Evolutionary conservation across 2,888 invertebrate species (phyloP).

Genomic region (Anodontia alba): DNA sequence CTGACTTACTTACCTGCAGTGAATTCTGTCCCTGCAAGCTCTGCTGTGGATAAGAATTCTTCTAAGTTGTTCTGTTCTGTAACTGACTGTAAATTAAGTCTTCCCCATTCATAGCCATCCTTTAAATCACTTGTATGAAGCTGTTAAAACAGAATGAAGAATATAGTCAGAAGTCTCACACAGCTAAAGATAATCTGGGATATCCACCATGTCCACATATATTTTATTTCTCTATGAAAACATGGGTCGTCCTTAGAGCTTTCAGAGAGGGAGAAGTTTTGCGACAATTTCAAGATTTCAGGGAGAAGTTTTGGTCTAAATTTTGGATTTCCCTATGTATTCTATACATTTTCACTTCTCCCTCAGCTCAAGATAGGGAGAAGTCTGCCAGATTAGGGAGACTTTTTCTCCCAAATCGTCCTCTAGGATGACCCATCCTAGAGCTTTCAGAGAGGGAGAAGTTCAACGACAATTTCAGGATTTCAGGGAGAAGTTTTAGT

Average conservation of each 20-base stretch:
- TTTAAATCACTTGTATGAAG: slow-evolving; percentile 94
- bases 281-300: no score
- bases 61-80: slow-evolving; percentile 98
- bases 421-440: no score
- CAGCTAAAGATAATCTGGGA: neutral
- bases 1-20: slow-evolving; percentile 85
- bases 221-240: neutral
- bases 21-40: slow-evolving; percentile 97
- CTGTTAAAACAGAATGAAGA: slow-evolving; percentile 82
- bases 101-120: slow-evolving; percentile 96
- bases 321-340: no score
- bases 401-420: no score
- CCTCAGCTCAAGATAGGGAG: no score
- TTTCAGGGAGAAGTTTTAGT: no score
- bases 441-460: neutral
- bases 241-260: neutral
- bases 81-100: slow-evolving; percentile 94
- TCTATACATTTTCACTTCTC: no score
- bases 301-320: no score
- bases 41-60: slow-evolving; percentile 97
- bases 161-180: neutral
- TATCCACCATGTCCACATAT: neutral
- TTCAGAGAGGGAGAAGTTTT: neutral
- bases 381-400: no score
- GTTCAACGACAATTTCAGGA: neutral